Conservation (phyloP, 2,113 vertebrate genomes). For the Puffinus mauretanicus region DNA sequence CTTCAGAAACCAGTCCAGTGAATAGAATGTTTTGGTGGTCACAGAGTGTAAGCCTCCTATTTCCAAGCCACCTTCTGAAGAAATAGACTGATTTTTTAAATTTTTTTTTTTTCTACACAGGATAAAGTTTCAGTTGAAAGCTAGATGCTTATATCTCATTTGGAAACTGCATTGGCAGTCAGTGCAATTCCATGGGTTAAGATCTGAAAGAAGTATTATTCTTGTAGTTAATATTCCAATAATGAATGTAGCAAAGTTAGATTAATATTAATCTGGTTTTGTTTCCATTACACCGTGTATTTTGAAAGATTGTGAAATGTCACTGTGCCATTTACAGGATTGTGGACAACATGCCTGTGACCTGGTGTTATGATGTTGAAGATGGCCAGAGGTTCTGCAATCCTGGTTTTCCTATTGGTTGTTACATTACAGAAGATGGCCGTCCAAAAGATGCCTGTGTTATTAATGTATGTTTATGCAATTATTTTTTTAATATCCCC, state of each 20-base stretch:
- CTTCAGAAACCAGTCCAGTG: background rate
- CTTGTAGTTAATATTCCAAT: background rate
- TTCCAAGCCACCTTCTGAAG: background rate
- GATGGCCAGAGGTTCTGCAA: conserved; percentile 93
- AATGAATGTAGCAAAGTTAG: background rate
- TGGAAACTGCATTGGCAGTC: background rate
- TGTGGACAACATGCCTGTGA: conserved; percentile 99
- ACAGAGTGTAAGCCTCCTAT: background rate
- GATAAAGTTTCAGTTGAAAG: background rate
- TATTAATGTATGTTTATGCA: conserved; percentile 85
- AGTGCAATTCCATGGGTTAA: background rate
- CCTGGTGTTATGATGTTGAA: conserved; percentile 97
- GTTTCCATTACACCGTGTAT: background rate
- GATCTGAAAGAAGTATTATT: background rate
- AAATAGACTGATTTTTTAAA: background rate
- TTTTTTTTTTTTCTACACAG: background rate
- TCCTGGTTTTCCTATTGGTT: conserved; percentile 97
- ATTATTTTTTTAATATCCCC: background rate
- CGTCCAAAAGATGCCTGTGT: conserved; percentile 94
- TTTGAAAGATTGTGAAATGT: background rate
- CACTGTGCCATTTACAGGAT: conserved; percentile 80
- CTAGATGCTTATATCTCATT: fast-evolving
- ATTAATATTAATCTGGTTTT: background rate
- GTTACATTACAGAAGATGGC: conserved; percentile 87
- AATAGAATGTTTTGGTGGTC: background rate